Base-by-base conservation (phyloP, 2,888 invertebrate species). In the Priocnemis perturbator region DNA sequence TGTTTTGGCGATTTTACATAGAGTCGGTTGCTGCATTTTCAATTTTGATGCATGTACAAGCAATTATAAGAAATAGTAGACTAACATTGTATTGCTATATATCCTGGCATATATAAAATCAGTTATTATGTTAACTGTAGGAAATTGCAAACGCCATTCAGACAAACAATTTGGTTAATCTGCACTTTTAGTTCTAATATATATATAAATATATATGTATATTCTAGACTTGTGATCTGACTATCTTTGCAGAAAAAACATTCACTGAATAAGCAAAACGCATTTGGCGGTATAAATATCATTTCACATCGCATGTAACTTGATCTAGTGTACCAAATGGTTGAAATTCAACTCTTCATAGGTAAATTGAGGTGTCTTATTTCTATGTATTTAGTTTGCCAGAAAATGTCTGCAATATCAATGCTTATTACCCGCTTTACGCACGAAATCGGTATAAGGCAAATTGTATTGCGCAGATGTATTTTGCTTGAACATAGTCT, bases 1-100 rank as follows among this genome's bases (percentile, higher is more conserved):
- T 21, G 23, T 55, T 62, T n/a, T 21, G n/a, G 9, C 52, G 19
- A 53, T 60, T 23, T 59, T 9, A n/a, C 50, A 64, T 62, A 70
- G 57, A 57, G 60, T 71, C 64, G 63, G 65, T 67, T 61, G 57
- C 64, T 71, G 47, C 59, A 63, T 74, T 74, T 37, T 64, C 19
- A 44, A 67, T 68, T 63, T 64, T 52, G 62, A 67, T 72, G 64
- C 69, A 75, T 72, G 26, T 72, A 64, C 75, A 72, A 72, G 64
- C 64, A 72, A 72, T 69, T 75, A 71, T 58, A 68, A 60, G 53
- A 53, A 26, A 48, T 44, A 62, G 62, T 75, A 76, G 72, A 57
- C 61, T 75, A 76, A 69, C 47, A 60, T 65, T 71, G 58, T 62
- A 69, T 63, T 75, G 71, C 62, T 53, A 47, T 67, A 48, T 67